phyloP scores from a whole-genome alignment of 1,140 invertebrate genomes.

The Apis cerana region DNA sequence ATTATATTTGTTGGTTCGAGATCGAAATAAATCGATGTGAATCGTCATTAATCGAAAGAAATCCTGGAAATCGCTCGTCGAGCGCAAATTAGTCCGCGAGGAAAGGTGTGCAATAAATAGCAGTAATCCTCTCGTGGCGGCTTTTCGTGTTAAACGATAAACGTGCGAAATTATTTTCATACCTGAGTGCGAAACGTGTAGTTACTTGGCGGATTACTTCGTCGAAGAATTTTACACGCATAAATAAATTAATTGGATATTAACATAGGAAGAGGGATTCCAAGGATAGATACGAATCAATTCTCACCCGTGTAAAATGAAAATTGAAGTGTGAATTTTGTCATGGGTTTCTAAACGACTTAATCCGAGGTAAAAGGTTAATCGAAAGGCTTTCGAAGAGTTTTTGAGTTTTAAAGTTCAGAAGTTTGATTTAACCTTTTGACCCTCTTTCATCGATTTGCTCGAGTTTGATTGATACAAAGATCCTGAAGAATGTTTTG shows the following conservation, averaged over 20 bases:
- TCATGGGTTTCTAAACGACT: no score
- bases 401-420: no score
- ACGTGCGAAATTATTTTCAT: constrained; percentile 50
- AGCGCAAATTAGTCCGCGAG: constrained; percentile 34
- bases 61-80: neutral
- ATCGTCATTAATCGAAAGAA: constrained; percentile 32
- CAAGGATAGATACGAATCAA: neutral
- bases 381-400: no score
- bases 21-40: neutral
- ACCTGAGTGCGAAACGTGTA: constrained; percentile 9
- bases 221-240: neutral
- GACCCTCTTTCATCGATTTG: no score
- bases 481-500: no score
- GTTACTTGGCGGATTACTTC: neutral
- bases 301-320: no score
- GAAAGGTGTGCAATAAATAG: constrained; percentile 28
- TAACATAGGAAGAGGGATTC: neutral
- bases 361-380: no score
- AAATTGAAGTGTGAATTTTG: no score
- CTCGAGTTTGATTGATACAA: no score
- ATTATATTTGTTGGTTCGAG: neutral
- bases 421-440: no score
- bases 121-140: constrained; percentile 22
- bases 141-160: constrained; percentile 31
- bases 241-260: neutral